phyloP scores from a whole-genome alignment of 2,888 invertebrate species.

The Chymomyza procnemis region DNA sequence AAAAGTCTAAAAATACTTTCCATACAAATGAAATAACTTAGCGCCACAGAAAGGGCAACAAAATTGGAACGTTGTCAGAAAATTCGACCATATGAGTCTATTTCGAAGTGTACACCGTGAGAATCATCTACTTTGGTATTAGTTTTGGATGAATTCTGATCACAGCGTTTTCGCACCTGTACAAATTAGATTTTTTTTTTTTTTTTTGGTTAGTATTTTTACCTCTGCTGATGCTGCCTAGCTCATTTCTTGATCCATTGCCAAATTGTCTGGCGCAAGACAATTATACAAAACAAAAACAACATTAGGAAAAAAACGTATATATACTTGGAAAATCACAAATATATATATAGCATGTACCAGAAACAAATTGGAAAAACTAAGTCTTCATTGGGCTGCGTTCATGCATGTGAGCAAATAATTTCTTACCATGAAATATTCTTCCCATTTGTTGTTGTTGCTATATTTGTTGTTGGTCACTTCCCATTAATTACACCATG shows the following conservation, averaged over 20 bases:
- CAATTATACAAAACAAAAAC: not conserved
- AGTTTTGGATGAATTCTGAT: slow-evolving; percentile 41
- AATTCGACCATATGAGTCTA: not conserved
- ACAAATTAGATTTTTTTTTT: slow-evolving; percentile 46
- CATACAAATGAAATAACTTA: not conserved
- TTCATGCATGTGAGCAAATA: slow-evolving; percentile 44
- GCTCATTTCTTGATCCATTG: slow-evolving; percentile 62
- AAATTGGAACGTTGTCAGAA: not conserved
- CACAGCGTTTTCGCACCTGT: slow-evolving; percentile 72
- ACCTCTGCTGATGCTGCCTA: not conserved
- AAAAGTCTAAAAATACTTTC: not conserved
- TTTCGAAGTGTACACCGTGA: not conserved
- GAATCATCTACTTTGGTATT: not conserved
- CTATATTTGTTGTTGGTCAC: slow-evolving; percentile 20
- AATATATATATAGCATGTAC: no score
- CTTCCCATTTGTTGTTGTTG: slow-evolving; percentile 14
- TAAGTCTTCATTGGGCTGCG: slow-evolving; percentile 32
- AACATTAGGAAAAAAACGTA: not conserved
- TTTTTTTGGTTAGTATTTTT: slow-evolving; percentile 20
- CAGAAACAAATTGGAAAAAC: not conserved
- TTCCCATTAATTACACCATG: slow-evolving; percentile 48
- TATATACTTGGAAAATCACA: not conserved
- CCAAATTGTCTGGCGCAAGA: slow-evolving; percentile 52
- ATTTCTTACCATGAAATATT: slow-evolving; percentile 31
- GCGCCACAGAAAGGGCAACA: not conserved